Evolutionary conservation across 2,113 vertebrate genomes (phyloP).

Genomic region (Dendropsophus ebraccatus): DNA sequence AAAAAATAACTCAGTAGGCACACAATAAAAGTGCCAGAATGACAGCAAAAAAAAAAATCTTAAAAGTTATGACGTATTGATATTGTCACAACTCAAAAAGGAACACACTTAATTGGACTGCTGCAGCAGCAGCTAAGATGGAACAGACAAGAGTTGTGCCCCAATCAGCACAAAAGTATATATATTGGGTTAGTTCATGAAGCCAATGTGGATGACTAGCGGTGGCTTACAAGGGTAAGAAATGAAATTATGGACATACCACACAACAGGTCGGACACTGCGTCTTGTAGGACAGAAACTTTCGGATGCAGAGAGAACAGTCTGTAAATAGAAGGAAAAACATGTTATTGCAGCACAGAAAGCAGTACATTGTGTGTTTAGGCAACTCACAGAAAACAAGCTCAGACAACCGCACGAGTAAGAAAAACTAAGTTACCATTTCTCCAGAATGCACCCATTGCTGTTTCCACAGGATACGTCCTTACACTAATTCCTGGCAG

Average conservation of each 20-base stretch:
- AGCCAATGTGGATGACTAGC: too few relatives aligned
- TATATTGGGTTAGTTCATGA: too few relatives aligned
- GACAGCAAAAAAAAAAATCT: too few relatives aligned
- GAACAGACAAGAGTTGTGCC: too few relatives aligned
- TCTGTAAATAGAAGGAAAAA: conserved; percentile 76
- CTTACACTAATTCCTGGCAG: neutral
- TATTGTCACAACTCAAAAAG: too few relatives aligned
- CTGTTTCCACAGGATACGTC: neutral
- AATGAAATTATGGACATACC: conserved; percentile 76
- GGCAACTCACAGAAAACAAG: neutral
- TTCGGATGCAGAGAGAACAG: conserved; percentile 95
- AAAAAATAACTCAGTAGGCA: too few relatives aligned
- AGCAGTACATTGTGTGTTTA: neutral
- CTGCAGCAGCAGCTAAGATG: too few relatives aligned
- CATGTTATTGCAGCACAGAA: neutral
- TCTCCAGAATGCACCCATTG: neutral
- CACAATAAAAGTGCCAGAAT: too few relatives aligned
- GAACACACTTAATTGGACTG: too few relatives aligned
- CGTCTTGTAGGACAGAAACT: conserved; percentile 89
- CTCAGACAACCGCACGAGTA: neutral
- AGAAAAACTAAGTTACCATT: neutral
- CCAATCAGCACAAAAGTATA: too few relatives aligned
- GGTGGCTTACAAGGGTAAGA: neutral
- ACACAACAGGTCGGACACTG: conserved; percentile 89
- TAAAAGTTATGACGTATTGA: too few relatives aligned